Conservation (phyloP, 2,113 vertebrate species). For the Caracal caracal region DNA sequence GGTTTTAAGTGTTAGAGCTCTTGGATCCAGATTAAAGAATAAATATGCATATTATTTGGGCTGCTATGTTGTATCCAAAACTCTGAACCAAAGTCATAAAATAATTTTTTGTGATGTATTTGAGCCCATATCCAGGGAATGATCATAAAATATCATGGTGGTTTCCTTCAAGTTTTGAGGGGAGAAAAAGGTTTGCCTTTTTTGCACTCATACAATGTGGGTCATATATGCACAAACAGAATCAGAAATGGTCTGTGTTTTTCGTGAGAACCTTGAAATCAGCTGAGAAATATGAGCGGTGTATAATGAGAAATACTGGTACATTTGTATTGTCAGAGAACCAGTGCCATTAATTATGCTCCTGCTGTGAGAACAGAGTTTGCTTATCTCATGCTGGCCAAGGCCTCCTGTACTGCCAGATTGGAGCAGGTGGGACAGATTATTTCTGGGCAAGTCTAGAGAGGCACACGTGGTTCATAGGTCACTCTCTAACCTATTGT, state of each 20-base stretch:
- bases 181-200: background rate
- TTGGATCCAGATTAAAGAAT: background rate
- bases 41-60: background rate
- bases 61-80: background rate
- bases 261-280: conserved; percentile 1
- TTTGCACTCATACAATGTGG: background rate
- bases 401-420: background rate
- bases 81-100: conserved; percentile 14
- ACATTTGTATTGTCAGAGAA: background rate
- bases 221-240: conserved; percentile 22
- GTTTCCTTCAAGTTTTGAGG: conserved; percentile 44
- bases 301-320: conserved; percentile 20
- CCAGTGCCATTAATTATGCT: background rate
- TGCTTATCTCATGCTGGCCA: background rate
- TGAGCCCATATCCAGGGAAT: background rate
- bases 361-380: conserved; percentile 32
- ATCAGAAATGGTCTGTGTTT: conserved; percentile 29
- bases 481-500: background rate
- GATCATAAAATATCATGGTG: conserved; percentile 34
- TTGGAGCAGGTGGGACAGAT: background rate
- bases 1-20: conserved; percentile 20
- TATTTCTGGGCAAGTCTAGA: conserved; percentile 40
- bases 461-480: background rate
- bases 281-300: conserved; percentile 9
- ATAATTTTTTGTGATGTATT: background rate